Evolutionary conservation across 2,888 invertebrate genomes (phyloP), one percentile per base, ranked within the genome.

Genomic region (Dusona sp.): DNA sequence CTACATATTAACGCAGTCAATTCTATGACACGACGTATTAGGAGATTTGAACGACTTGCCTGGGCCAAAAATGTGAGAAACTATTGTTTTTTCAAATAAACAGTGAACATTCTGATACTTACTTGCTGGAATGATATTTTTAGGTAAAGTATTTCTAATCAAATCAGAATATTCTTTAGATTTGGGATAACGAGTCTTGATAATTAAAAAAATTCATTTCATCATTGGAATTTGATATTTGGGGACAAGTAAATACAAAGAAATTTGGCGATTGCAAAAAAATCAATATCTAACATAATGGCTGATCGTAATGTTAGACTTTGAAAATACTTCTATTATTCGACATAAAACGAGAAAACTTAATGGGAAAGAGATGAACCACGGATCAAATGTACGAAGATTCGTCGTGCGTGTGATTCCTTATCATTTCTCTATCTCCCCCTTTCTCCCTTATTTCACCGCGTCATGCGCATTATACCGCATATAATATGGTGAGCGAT

Each of bases 401-500:
- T 72, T 64, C 45, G 64, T 61, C 19, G 64, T 48, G 51, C 65
- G 72, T 75, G 72, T 72, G 77, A 74, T 65, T 72, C 36, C 80
- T 78, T 86, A 83, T 83, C 83, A 48, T n/a, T 61, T 51, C 68
- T 70, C 70, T 68, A 22, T 72, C 48, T 57, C 51, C 61, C 36
- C 13, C n/a, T 54, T 67, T 61, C 45, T 48, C 68, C 57, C 70
- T 64, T 51, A 54, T 74, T 74, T 29, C 25, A 22, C 67, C 38
- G n/a, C 84, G 57, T 83, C 78, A 85, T 90, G 84, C 90, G 91
- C 91, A 72, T 92, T 91, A 91, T 90, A 92, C 67, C 22, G 65
- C 38, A 36, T 70, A 77, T 92, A 92, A 93, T 91, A 89, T 93
- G 92, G 92, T 93, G 91, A 93, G 92, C 91, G 91, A 92, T 89